phyloP scores from a whole-genome alignment of 1,140 invertebrate species.

The Drosophila tsacasi region DNA sequence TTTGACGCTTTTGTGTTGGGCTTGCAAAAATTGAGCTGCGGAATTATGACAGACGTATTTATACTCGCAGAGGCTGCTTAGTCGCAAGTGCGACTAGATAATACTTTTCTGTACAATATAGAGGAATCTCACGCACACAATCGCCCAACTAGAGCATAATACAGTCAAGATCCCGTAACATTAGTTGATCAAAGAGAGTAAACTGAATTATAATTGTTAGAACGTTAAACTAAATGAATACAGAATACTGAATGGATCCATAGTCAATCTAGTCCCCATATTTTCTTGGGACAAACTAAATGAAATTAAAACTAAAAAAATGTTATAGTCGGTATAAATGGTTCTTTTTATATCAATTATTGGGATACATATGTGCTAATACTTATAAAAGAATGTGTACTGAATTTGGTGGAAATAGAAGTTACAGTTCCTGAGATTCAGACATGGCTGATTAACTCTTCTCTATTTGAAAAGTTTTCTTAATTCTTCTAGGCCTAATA shows the following conservation, averaged over 20 bases:
- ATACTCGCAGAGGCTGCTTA: constrained; percentile 41
- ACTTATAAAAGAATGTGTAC: too few species aligned
- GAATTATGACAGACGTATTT: constrained; percentile 67
- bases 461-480: not conserved
- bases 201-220: not conserved
- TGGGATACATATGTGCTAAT: not conserved
- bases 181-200: not conserved
- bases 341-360: too few species aligned
- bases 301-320: too few species aligned
- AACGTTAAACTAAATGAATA: not conserved
- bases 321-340: too few species aligned
- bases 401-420: too few species aligned
- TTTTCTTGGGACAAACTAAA: not conserved
- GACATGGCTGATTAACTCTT: not conserved
- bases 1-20: constrained; percentile 56
- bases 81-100: constrained; percentile 56
- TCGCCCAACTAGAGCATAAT: constrained; percentile 2
- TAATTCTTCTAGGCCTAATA: not conserved
- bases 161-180: not conserved
- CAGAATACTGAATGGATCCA: not conserved
- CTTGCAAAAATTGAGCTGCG: constrained; percentile 51
- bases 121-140: constrained; percentile 14
- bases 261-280: too few species aligned
- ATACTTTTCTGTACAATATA: constrained; percentile 31
- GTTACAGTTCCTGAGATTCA: not conserved